A percentile compares a stretch with the other conserved stretches of the same genome.
Evolutionary conservation across 2,797 vertebrate genomes (phyloP).

Genomic region (Gymnoscopelus braueri): DNA sequence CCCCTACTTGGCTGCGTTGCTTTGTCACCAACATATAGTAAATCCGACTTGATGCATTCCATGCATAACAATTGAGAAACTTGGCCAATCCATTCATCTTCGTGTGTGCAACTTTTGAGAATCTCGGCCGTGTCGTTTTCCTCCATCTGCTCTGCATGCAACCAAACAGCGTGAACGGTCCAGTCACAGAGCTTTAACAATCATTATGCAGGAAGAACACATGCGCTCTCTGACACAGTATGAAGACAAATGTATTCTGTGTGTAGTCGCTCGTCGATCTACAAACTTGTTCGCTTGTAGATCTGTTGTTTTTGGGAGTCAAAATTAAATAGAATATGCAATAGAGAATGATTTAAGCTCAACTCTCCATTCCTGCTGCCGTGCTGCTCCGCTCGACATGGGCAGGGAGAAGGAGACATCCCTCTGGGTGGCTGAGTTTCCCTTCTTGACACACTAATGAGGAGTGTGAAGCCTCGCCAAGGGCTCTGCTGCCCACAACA

Average conservation of each 20-base stretch:
- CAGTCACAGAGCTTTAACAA: constrained; percentile 28
- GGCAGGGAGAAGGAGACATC: not conserved
- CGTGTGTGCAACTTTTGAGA: constrained; percentile 28
- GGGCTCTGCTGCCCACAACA: constrained; percentile 61
- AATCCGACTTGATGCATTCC: constrained; percentile 10
- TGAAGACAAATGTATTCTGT: not conserved
- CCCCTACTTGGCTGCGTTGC: not conserved
- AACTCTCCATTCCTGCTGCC: too few species aligned
- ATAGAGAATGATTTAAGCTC: too few species aligned
- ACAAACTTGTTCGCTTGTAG: too few species aligned
- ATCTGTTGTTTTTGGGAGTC: too few species aligned
- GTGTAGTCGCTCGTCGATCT: too few species aligned
- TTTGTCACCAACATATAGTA: constrained; percentile 2
- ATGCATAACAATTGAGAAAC: constrained; percentile 20
- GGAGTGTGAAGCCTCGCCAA: constrained; percentile 63
- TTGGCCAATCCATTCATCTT: constrained; percentile 1
- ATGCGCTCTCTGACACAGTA: not conserved
- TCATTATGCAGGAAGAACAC: too few species aligned
- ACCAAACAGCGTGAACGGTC: constrained; percentile 1
- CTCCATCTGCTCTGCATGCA: constrained; percentile 33
- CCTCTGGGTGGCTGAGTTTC: not conserved
- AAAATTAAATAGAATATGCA: too few species aligned
- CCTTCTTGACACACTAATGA: constrained; percentile 53
- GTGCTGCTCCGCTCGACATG: too few species aligned
- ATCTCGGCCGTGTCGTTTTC: constrained; percentile 27